A percentile compares a stretch with the other conserved stretches of the same genome.
phyloP scores from a whole-genome alignment of 2,113 vertebrate species.

The Parus major region DNA sequence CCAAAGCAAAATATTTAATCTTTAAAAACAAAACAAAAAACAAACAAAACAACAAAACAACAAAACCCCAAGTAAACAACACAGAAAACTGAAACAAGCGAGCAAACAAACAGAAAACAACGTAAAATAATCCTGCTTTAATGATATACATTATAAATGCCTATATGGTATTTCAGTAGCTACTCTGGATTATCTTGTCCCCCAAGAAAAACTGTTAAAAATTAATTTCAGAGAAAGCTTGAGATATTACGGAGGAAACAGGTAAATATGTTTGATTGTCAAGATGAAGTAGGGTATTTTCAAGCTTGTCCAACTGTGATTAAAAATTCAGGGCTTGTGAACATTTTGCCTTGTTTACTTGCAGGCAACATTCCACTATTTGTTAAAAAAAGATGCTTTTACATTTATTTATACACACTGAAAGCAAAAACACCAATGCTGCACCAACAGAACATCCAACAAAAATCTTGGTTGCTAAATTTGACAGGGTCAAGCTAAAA shows the following conservation, averaged over 20 bases:
- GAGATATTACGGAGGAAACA: not conserved
- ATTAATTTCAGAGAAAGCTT: not conserved
- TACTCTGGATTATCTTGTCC: not conserved
- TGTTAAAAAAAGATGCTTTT: not conserved
- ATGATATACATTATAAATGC: not conserved
- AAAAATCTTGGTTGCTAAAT: not conserved
- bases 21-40: not conserved
- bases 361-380: not conserved
- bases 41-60: not conserved
- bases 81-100: not conserved
- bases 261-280: not conserved
- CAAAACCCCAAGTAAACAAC: not conserved
- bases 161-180: not conserved
- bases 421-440: not conserved
- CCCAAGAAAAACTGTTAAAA: not conserved
- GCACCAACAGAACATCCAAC: not conserved
- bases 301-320: not conserved
- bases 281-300: not conserved
- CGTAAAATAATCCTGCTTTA: not conserved
- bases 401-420: not conserved
- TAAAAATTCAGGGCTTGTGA: not conserved
- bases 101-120: not conserved
- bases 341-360: not conserved
- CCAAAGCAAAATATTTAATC: not conserved
- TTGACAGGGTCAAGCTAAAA: conserved; percentile 16